These are phyloP conservation scores for Oophaga sylvatica DNA, from an alignment of 2,797 vertebrate species.

Conservation along the genomic window DNA sequence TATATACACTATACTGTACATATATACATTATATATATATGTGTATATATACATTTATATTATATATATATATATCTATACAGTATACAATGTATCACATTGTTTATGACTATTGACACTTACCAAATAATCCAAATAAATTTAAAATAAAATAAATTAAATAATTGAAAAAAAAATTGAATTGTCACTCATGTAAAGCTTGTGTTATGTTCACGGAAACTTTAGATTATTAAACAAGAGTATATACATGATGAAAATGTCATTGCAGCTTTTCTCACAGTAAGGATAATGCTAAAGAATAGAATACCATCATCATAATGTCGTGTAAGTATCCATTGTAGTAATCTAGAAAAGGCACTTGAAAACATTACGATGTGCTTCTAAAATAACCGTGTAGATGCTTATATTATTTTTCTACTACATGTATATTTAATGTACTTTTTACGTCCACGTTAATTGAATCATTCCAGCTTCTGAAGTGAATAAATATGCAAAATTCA, in stretches of 20 bases:
- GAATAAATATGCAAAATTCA: neutral
- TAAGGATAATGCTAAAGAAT: neutral
- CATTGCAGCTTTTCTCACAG: constrained; percentile 1
- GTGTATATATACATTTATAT: too few species aligned
- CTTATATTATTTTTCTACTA: neutral
- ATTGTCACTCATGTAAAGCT: neutral
- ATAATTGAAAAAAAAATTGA: neutral
- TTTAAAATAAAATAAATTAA: neutral
- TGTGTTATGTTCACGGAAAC: neutral
- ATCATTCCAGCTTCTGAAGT: neutral
- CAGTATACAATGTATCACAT: too few species aligned
- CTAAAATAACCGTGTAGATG: neutral
- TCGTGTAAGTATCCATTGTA: neutral
- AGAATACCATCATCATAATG: neutral
- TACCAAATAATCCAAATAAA: neutral
- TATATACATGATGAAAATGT: neutral
- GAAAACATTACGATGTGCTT: neutral
- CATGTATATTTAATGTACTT: constrained; percentile 7
- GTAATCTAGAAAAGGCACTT: neutral
- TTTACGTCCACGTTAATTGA: neutral
- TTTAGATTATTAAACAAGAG: neutral
- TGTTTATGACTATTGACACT: too few species aligned
- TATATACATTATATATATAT: too few species aligned
- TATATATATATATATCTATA: too few species aligned
- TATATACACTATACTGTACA: too few species aligned